A percentile compares a stretch with the other conserved stretches of the same genome.
These are phyloP conservation scores for Cephalophus harveyi DNA, from an alignment of 2,113 vertebrate species.

Conservation along the genomic window DNA sequence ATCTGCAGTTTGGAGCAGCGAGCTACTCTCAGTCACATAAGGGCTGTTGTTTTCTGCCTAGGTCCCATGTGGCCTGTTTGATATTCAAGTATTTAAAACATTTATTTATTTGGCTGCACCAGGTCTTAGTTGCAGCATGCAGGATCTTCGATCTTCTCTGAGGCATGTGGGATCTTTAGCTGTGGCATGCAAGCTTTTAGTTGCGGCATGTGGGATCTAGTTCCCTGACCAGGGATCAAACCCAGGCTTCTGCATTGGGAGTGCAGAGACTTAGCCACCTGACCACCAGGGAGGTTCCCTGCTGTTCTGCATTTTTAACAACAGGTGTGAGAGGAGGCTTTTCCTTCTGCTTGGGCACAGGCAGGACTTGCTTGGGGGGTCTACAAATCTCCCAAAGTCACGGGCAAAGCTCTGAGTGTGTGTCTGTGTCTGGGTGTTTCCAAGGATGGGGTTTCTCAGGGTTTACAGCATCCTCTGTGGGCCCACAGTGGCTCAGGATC, in stretches of 20 bases:
- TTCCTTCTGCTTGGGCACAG: background rate
- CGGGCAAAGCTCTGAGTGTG: background rate
- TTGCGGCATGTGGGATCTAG: background rate
- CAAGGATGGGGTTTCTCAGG: background rate
- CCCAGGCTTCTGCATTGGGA: background rate
- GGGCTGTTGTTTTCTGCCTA: background rate
- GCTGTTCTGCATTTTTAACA: background rate
- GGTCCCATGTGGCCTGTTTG: background rate
- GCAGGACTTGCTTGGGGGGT: background rate
- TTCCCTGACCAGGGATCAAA: background rate
- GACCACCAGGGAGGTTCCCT: background rate
- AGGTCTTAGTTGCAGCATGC: background rate
- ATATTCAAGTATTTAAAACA: background rate
- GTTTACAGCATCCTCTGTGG: background rate
- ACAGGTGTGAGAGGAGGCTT: background rate
- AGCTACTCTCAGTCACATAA: background rate
- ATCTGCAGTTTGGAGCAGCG: background rate
- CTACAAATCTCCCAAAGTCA: background rate
- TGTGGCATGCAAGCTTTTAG: background rate
- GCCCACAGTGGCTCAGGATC: background rate
- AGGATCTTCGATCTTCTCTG: background rate
- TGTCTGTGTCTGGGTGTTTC: background rate
- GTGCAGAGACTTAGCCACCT: background rate
- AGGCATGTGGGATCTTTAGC: background rate
- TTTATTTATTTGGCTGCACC: background rate